Evolutionary conservation across 2,797 vertebrate species (phyloP).

Genomic region (Sphenopsis melanotis): DNA sequence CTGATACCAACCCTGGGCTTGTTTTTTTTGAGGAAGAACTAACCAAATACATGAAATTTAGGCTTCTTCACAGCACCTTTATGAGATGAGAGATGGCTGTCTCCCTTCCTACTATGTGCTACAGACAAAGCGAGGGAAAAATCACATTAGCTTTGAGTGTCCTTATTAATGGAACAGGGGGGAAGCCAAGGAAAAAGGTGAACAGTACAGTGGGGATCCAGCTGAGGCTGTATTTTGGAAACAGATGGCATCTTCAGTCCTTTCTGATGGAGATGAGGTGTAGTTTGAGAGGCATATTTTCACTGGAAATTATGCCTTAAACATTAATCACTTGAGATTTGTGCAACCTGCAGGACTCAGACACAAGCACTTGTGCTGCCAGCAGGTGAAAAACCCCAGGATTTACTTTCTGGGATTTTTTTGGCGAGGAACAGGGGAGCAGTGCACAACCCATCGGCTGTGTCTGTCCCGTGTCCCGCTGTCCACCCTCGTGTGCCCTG

Average conservation of each 20-base stretch:
- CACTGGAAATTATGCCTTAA: background rate
- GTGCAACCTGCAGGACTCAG: background rate
- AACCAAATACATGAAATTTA: background rate
- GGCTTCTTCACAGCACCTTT: background rate
- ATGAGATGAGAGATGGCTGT: background rate
- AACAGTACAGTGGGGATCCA: background rate
- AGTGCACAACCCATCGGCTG: background rate
- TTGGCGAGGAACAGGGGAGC: rapidly evolving
- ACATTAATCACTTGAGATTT: background rate
- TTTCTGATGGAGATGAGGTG: background rate
- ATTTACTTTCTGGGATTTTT: background rate
- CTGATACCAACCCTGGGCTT: background rate
- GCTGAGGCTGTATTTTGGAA: background rate
- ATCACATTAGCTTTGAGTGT: background rate
- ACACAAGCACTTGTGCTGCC: background rate
- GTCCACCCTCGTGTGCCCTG: rapidly evolving
- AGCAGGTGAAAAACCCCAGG: background rate
- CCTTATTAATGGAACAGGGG: background rate
- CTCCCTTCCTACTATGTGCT: background rate
- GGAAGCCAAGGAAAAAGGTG: background rate
- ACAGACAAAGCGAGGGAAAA: background rate
- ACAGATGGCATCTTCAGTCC: background rate
- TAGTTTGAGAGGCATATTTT: background rate
- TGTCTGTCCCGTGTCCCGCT: no score
- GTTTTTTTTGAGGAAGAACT: background rate